Evolutionary conservation across 2,113 vertebrate species (phyloP).

Genomic region (Penelope pileata): DNA sequence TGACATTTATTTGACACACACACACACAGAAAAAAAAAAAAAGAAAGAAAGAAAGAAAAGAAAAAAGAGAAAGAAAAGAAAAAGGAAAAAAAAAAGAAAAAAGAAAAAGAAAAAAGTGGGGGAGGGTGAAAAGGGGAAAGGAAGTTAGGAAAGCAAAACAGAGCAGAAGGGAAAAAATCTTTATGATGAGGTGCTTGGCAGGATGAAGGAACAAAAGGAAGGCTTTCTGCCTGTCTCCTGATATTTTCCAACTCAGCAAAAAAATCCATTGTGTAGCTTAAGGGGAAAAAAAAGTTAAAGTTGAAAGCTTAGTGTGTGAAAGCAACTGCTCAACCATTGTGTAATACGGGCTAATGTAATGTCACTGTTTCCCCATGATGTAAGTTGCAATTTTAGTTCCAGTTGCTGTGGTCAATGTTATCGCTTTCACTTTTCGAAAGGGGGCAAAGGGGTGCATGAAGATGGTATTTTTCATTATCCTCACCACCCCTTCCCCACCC

Average conservation of each 20-base stretch:
- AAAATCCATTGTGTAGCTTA: slow-evolving; percentile 77
- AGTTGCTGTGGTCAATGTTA: slow-evolving; percentile 49
- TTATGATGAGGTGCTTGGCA: slow-evolving; percentile 72
- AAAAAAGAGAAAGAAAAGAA: not conserved
- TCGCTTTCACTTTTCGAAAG: slow-evolving; percentile 66
- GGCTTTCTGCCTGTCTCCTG: slow-evolving; percentile 81
- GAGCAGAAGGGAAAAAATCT: slow-evolving; percentile 66
- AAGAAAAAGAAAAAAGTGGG: not conserved
- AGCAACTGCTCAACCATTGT: slow-evolving; percentile 77
- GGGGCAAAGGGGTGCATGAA: not conserved
- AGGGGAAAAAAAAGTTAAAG: slow-evolving; percentile 71
- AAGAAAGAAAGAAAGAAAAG: no score
- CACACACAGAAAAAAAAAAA: not conserved
- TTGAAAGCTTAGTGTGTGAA: slow-evolving; percentile 80
- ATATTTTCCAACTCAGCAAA: slow-evolving; percentile 83
- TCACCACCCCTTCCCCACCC: not conserved
- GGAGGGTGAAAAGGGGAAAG: slow-evolving; percentile 31
- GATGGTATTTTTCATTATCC: slow-evolving; percentile 42
- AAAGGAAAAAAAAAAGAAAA: no score
- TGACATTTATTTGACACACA: slow-evolving; percentile 35
- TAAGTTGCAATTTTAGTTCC: slow-evolving; percentile 45
- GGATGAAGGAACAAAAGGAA: slow-evolving; percentile 81
- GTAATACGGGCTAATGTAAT: slow-evolving; percentile 65
- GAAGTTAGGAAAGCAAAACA: slow-evolving; percentile 33
- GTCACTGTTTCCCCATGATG: slow-evolving; percentile 52